phyloP scores from a whole-genome alignment of 2,888 invertebrate species.

The Ariolimax columbianus region DNA sequence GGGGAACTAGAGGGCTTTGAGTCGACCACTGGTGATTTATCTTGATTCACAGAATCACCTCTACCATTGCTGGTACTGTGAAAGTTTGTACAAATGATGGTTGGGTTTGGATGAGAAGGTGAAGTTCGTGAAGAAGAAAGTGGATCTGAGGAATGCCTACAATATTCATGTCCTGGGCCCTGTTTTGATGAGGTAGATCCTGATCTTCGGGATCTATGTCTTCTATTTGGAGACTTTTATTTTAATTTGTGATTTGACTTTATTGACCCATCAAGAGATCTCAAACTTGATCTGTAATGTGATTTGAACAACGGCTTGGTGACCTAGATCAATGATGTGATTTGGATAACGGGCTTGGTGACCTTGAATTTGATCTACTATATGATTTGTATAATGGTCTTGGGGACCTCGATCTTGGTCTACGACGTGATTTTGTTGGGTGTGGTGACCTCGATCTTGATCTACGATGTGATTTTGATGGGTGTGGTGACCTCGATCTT shows the following conservation, averaged over 20 bases:
- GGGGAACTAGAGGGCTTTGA: background rate
- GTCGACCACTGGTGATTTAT: no score
- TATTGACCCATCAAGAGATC: conserved; percentile 28
- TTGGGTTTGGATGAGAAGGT: background rate
- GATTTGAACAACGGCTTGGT: background rate
- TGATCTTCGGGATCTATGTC: conserved; percentile 39
- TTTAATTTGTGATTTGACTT: conserved; percentile 42
- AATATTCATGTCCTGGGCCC: background rate
- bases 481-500: background rate
- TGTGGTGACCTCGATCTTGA: background rate
- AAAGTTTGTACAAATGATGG: no score
- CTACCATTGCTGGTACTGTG: background rate
- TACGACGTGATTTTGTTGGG: background rate
- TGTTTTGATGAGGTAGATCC: background rate
- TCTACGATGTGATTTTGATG: background rate
- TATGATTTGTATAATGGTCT: background rate
- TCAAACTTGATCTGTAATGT: background rate
- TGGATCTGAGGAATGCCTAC: background rate
- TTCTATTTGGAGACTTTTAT: conserved; percentile 46
- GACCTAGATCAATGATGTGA: background rate
- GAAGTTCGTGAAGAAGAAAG: background rate
- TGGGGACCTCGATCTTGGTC: background rate
- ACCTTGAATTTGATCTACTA: conserved; percentile 45
- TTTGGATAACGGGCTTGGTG: conserved; percentile 19
- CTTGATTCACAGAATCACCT: background rate